Conservation (phyloP, 2,888 invertebrate genomes). For the Cataglyphis altisquamis region DNA sequence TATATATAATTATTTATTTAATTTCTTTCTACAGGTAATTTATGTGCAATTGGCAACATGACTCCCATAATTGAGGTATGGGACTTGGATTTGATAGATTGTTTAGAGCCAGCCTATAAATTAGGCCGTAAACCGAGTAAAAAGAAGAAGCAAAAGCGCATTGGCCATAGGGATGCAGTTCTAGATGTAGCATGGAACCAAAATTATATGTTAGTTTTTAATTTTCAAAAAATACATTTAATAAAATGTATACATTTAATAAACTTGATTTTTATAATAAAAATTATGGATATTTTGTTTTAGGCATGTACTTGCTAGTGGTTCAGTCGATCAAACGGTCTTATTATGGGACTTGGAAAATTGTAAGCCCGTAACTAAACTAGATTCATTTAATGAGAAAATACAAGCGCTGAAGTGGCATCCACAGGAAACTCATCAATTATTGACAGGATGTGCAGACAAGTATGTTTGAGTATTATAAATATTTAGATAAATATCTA, state of each 20-base stretch:
- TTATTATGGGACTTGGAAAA: conserved; percentile 97
- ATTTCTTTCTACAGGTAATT: conserved; percentile 89
- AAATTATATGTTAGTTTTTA: conserved; percentile 88
- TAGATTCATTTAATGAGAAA: conserved; percentile 93
- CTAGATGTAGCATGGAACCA: conserved; percentile 97
- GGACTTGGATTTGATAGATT: conserved; percentile 98
- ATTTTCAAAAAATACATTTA: conserved; percentile 8
- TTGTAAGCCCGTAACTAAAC: conserved; percentile 91
- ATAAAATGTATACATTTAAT: background rate
- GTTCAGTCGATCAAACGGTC: conserved; percentile 95
- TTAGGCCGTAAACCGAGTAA: conserved; percentile 92
- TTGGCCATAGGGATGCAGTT: conserved; percentile 96
- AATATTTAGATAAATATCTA: conserved; percentile 33
- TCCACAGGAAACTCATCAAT: conserved; percentile 92
- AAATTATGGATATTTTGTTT: conserved; percentile 64
- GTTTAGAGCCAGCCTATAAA: conserved; percentile 94
- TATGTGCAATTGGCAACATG: conserved; percentile 97
- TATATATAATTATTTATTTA: conserved; percentile 9
- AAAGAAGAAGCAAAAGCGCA: conserved; percentile 90
- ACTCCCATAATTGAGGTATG: conserved; percentile 97
- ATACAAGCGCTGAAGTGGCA: conserved; percentile 95
- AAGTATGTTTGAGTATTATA: conserved; percentile 83
- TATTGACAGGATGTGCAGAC: conserved; percentile 95
- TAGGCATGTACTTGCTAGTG: conserved; percentile 96
- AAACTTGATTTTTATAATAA: background rate